phyloP scores from a whole-genome alignment of 2,888 invertebrate species.

The Taenaris catops region DNA sequence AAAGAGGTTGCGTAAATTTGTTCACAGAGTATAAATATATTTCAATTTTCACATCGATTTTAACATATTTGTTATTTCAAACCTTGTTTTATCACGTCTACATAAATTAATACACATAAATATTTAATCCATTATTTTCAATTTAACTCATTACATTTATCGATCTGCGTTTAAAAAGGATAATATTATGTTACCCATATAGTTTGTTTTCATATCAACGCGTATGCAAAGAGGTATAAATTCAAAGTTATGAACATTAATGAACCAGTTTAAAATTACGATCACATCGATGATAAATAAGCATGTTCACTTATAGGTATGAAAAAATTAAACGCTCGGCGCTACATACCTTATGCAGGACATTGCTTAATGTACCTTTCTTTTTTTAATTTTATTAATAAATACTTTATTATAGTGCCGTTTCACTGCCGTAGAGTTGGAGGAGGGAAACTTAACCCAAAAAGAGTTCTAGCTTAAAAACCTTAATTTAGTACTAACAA shows the following conservation, averaged over 20 bases:
- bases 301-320: conserved; percentile 40
- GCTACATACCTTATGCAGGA: conserved; percentile 3
- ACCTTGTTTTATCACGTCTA: too few species aligned
- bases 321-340: conserved; percentile 50
- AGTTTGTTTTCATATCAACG: conserved; percentile 19
- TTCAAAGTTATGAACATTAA: conserved; percentile 66
- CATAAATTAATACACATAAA: neutral
- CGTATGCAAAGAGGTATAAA: conserved; percentile 11
- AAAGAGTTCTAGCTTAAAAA: too few species aligned
- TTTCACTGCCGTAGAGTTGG: too few species aligned
- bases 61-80: too few species aligned
- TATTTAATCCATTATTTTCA: conserved; percentile 3
- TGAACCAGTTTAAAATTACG: conserved; percentile 67
- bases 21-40: too few species aligned
- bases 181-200: conserved; percentile 4
- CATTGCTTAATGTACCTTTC: too few species aligned
- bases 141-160: conserved; percentile 10
- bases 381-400: too few species aligned
- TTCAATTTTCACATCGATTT: too few species aligned
- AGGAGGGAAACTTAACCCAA: too few species aligned
- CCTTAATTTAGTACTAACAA: too few species aligned
- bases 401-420: too few species aligned
- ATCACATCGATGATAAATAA: conserved; percentile 54
- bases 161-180: conserved; percentile 1
- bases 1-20: too few species aligned